A percentile compares a stretch with the other conserved stretches of the same genome.
Evolutionary conservation across 2,888 invertebrate species (phyloP).

Genomic region (Heteromurus nitidus): DNA sequence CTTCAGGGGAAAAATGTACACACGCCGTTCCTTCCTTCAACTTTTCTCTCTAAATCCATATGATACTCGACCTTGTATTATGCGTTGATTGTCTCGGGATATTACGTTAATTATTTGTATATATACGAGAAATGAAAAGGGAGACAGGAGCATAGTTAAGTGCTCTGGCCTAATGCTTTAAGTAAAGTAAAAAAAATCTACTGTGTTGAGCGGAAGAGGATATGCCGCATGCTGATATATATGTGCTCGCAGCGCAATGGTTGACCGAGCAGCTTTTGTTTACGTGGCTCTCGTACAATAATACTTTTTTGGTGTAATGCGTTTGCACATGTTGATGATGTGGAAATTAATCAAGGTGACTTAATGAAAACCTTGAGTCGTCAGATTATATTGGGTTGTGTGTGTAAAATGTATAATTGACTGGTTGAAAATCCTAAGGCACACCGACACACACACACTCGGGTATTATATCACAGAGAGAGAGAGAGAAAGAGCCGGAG

Average conservation of each 20-base stretch:
- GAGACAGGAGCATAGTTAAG: not conserved
- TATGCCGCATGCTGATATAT: conserved; percentile 62
- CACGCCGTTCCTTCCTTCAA: not conserved
- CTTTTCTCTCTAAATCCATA: conserved; percentile 8
- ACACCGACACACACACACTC: not conserved
- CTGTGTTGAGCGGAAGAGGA: conserved; percentile 63
- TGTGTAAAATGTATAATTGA: conserved; percentile 56
- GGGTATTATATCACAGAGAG: not conserved
- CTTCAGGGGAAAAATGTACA: not conserved
- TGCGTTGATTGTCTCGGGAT: conserved; percentile 43
- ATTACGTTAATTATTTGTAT: conserved; percentile 57
- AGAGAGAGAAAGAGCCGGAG: not conserved
- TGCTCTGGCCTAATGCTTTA: conserved; percentile 2
- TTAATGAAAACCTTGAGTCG: conserved; percentile 66
- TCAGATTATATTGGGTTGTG: conserved; percentile 51
- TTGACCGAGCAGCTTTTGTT: not conserved
- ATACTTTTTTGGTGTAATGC: conserved; percentile 1
- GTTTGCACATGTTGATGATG: conserved; percentile 67
- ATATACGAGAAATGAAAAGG: conserved; percentile 25
- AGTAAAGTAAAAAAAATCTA: conserved; percentile 18
- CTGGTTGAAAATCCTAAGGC: conserved; percentile 40
- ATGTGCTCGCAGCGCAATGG: conserved; percentile 18
- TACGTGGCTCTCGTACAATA: not conserved
- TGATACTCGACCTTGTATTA: conserved; percentile 57
- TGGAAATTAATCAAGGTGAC: conserved; percentile 67